Evolutionary conservation across 1,140 invertebrate species (phyloP).

Genomic region (Theocolax elegans): DNA sequence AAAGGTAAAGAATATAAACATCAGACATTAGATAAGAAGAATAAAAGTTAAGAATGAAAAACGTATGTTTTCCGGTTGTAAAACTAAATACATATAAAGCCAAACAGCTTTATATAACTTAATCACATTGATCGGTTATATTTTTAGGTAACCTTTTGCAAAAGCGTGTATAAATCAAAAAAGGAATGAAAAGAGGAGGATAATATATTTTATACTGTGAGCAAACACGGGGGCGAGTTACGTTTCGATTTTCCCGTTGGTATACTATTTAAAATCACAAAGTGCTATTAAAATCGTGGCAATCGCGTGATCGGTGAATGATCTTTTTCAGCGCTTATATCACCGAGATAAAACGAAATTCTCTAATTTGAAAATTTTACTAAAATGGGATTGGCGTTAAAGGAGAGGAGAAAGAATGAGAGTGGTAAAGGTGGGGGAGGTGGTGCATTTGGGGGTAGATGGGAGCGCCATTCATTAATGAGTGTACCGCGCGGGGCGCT

Average conservation of each 20-base stretch:
- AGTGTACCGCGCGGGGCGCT: background rate
- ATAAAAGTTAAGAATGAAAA: too few species aligned
- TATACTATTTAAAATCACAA: slow-evolving; percentile 1
- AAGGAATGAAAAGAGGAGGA: too few species aligned
- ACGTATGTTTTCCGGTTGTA: background rate
- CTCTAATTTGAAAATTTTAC: slow-evolving; percentile 13
- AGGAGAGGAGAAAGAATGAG: background rate
- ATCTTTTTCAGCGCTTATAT: slow-evolving; percentile 15
- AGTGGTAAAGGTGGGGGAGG: background rate
- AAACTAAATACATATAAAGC: slow-evolving; percentile 3
- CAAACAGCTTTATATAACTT: slow-evolving; percentile 23
- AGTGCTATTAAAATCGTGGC: slow-evolving; percentile 5
- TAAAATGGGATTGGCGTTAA: background rate
- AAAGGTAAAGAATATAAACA: too few species aligned
- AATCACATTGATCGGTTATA: too few species aligned
- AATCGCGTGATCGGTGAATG: slow-evolving; percentile 11
- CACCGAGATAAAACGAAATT: background rate
- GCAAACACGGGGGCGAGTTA: too few species aligned
- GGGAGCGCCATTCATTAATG: slow-evolving; percentile 34
- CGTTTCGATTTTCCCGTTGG: too few species aligned
- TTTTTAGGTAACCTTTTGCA: too few species aligned
- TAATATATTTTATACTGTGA: too few species aligned
- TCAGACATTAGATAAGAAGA: too few species aligned
- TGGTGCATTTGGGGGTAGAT: too few species aligned
- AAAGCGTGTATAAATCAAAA: too few species aligned